Evolutionary conservation across 2,113 vertebrate genomes (phyloP).

Genomic region (Gopherus evgoodei): DNA sequence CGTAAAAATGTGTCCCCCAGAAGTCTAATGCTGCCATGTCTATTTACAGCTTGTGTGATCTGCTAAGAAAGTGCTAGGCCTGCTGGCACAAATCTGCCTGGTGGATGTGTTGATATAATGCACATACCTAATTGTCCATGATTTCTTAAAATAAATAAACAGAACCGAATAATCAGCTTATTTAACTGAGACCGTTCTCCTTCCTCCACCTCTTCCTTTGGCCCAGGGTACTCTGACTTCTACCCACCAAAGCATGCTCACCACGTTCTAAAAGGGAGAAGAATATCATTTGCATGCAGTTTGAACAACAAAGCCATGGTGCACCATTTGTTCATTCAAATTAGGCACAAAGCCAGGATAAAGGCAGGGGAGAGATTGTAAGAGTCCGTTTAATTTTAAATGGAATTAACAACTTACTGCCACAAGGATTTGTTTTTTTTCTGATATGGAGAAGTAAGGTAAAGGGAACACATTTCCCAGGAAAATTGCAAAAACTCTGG

Average conservation of each 20-base stretch:
- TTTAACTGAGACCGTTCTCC: neutral
- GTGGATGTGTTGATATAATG: neutral
- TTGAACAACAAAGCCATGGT: neutral
- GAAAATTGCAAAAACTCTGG: slow-evolving; percentile 13
- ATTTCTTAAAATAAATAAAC: neutral
- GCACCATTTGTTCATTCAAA: neutral
- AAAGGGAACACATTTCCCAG: slow-evolving; percentile 4
- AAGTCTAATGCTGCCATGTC: neutral
- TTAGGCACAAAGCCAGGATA: neutral
- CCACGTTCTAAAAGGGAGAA: neutral
- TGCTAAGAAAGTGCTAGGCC: neutral
- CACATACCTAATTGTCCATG: neutral
- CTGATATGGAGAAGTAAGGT: neutral
- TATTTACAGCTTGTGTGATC: neutral
- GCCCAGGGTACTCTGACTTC: neutral
- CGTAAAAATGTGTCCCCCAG: neutral
- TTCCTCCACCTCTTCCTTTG: neutral
- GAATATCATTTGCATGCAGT: neutral
- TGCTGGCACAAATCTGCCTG: neutral
- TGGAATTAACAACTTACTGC: neutral
- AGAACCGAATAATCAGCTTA: neutral
- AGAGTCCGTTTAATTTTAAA: slow-evolving; percentile 17
- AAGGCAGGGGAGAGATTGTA: neutral
- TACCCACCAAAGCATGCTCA: neutral
- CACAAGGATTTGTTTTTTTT: slow-evolving; percentile 1